Evolutionary conservation across 2,113 vertebrate genomes (phyloP), one percentile per base, ranked within the genome.

Genomic region (Hiodon alosoides): DNA sequence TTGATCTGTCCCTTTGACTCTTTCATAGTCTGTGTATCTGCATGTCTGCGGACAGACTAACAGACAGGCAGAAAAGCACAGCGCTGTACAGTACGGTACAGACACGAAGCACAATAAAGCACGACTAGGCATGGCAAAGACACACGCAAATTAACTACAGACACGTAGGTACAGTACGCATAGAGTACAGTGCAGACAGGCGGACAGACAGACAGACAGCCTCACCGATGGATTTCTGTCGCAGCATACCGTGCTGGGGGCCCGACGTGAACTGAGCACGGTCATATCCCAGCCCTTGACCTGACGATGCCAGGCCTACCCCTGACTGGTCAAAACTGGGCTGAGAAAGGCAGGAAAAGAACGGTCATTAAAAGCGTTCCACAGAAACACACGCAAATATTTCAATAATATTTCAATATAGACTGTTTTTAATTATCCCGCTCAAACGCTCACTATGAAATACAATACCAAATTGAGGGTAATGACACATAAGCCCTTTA

Each of bases 201-300:
- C 83, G 83, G 86, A 85, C 79, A 74, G 81, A 74, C 77, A 82
- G 85, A 87, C 85, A 88, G 89, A 91, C 88, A 88, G 81, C 86
- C 94, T 90, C 92, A 97, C 95, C 95, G 76, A 97, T 95, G 68
- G 94, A 97, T 81, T 96, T 96, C 85, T 97, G 95, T 79, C 94
- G 91, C 87, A 88, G 87, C 86, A 97, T 94, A 84, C 95, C 91
- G 81, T 94, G 94, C 76, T 81, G 91, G 16, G 90, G 88, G 54
- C 91, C 90, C 70, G 94, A 91, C 76, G 90, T 83, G 80, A 90
- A 95, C 9, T 93, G 92, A n/a, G 92, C 92, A 8, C 94, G 93
- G 59, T 95, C 94, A 2, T 91, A 96, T 71, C 91, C 90, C 2
- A 94, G 83, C 74, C 93, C 93, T 74, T 88, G 52, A 77, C 89